phyloP scores from a whole-genome alignment of 1,140 invertebrate genomes.

The Uloborus diversus region DNA sequence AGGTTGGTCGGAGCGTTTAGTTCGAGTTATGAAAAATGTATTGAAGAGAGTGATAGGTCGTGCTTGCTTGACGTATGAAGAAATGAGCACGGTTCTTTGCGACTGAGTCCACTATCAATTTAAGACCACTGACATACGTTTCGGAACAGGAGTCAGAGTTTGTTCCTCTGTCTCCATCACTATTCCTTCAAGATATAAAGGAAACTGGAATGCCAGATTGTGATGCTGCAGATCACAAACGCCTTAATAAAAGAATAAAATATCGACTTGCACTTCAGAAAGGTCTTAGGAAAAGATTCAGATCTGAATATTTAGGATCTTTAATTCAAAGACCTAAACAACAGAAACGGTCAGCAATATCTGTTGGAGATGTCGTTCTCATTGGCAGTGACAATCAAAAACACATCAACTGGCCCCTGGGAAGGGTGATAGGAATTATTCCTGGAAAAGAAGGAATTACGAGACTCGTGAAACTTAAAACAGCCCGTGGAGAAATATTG shows the following conservation, averaged over 20 bases:
- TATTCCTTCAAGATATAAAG: slow-evolving; percentile 13
- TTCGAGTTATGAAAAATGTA: background rate
- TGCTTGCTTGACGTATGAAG: slow-evolving; percentile 4
- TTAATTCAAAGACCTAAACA: slow-evolving; percentile 5
- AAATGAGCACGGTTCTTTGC: background rate
- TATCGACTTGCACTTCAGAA: background rate
- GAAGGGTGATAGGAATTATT: background rate
- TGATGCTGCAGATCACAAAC: background rate
- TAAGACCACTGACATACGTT: background rate
- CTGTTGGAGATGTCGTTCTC: background rate
- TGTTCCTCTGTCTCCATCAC: background rate
- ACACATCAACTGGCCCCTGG: background rate
- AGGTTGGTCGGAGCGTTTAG: slow-evolving; percentile 14
- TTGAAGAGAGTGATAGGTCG: background rate
- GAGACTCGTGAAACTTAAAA: background rate
- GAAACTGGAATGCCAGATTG: background rate
- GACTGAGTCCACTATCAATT: slow-evolving; percentile 1
- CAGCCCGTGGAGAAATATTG: background rate
- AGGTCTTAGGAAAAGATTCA: slow-evolving; percentile 1
- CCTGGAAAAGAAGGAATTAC: background rate
- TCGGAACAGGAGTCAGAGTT: slow-evolving; percentile 5
- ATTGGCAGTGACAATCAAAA: slow-evolving; percentile 1
- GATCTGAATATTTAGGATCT: background rate
- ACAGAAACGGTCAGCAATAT: background rate
- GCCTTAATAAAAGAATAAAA: background rate